phyloP scores from a whole-genome alignment of 2,113 vertebrate genomes.

The Cyprinodon tularosa region DNA sequence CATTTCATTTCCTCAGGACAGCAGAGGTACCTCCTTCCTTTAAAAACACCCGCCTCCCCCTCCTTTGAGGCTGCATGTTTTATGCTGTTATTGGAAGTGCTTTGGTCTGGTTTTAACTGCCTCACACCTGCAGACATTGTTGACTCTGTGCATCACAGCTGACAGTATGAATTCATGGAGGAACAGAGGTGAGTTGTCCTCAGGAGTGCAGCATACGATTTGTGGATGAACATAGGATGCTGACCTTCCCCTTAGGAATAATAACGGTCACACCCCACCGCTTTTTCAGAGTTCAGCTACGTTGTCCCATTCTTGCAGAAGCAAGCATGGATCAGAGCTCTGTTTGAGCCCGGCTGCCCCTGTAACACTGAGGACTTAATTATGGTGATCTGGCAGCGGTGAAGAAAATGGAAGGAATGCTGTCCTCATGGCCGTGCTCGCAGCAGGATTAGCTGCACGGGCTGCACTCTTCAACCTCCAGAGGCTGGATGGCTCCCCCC shows the following conservation, averaged over 20 bases:
- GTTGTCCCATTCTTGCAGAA: slow-evolving; percentile 29
- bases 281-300: neutral
- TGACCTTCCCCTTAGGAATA: slow-evolving; percentile 34
- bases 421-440: slow-evolving; percentile 73
- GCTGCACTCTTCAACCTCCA: slow-evolving; percentile 72
- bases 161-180: slow-evolving; percentile 44
- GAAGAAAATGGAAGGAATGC: slow-evolving; percentile 79
- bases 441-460: slow-evolving; percentile 79
- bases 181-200: slow-evolving; percentile 33
- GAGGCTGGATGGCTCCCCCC: slow-evolving; percentile 54
- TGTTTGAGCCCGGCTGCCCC: slow-evolving; percentile 41
- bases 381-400: slow-evolving; percentile 77
- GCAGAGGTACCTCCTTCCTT: slow-evolving; percentile 47
- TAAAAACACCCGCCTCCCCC: slow-evolving; percentile 44
- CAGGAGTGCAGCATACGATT: slow-evolving; percentile 44
- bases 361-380: slow-evolving; percentile 74
- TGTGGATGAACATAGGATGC: slow-evolving; percentile 38
- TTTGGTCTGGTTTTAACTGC: slow-evolving; percentile 68
- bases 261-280: slow-evolving; percentile 17
- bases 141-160: slow-evolving; percentile 61
- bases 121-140: slow-evolving; percentile 67
- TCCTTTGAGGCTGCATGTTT: slow-evolving; percentile 56
- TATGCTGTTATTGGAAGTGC: slow-evolving; percentile 62
- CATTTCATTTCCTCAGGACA: slow-evolving; percentile 55
- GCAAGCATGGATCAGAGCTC: slow-evolving; percentile 59